Evolutionary conservation across 2,113 vertebrate genomes (phyloP).

Genomic region (Dolichotis patagonum): DNA sequence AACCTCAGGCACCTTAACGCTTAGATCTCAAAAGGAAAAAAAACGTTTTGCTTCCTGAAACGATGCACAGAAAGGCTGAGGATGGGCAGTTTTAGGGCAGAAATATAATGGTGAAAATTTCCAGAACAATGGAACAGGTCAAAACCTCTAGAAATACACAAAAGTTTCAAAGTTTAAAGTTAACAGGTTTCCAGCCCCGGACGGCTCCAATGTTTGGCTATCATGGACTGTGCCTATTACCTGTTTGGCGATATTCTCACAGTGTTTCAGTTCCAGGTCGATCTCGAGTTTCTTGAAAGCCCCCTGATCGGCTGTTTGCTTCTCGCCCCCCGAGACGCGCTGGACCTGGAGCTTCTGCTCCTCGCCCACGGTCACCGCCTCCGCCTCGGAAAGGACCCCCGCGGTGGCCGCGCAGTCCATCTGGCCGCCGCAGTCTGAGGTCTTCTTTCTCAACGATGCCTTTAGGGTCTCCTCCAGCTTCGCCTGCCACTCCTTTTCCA

Average conservation of each 20-base stretch:
- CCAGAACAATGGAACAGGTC: not conserved
- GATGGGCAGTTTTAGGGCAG: not conserved
- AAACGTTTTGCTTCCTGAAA: not conserved
- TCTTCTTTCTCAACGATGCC: conserved; percentile 77
- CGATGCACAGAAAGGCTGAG: not conserved
- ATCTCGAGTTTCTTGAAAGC: conserved; percentile 84
- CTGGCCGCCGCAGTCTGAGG: conserved; percentile 85
- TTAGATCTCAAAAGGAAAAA: not conserved
- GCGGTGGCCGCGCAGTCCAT: conserved; percentile 80
- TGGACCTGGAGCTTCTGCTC: conserved; percentile 80
- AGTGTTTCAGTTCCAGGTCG: conserved; percentile 88
- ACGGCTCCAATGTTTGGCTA: not conserved
- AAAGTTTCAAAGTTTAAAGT: not conserved
- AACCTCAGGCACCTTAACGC: not conserved
- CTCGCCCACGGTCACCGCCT: conserved; percentile 56
- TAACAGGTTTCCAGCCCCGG: not conserved
- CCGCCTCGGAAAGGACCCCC: conserved; percentile 67
- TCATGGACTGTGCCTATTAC: conserved; percentile 82
- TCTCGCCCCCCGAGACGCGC: conserved; percentile 84
- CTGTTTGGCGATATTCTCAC: conserved; percentile 90
- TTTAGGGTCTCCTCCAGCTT: conserved; percentile 84
- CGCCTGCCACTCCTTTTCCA: conserved; percentile 89
- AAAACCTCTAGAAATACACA: not conserved
- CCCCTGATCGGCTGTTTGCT: conserved; percentile 83
- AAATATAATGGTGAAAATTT: conserved; percentile 17